Base-by-base conservation (phyloP, 2,113 vertebrate species). In the Cryptotis parvus region DNA sequence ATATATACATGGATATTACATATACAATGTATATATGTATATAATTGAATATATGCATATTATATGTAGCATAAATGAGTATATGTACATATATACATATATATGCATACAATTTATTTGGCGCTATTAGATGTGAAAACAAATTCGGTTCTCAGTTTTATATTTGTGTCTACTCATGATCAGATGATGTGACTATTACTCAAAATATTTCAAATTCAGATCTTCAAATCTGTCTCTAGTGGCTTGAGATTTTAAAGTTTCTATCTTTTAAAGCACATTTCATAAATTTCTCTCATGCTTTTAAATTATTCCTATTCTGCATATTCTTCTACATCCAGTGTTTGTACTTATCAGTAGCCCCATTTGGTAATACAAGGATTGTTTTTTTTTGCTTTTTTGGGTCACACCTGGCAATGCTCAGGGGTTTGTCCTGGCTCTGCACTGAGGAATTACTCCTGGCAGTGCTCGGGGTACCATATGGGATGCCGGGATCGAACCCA, bases 101-200 rank as follows among this genome's bases (percentile, higher is more conserved):
- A 55, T 55, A 18, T 55, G 24, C 6, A 58, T 58, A 58, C 22
- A 22, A 58, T 58, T 58, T 58, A 24, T 58, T 33, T 72, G 35
- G 10, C 14, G 39, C 18, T 18, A 3, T 70, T 80, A 35, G 18
- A 4, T 20, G 3, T 66, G 24, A 33, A 75, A 1, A 27, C 41
- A 45, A 43, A 66, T 80, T 92, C 24, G 86, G 70, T 87, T 49
- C n/a, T 79, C 61, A 58, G 35, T 80, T 84, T 91, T 84, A 84
- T 43, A 35, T 91, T 63, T 37, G 29, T 78, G 70, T 58, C 5
- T 22, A 77, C 86, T 76, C 39, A 87, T 94, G 9, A 27, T 84
- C 76, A 45, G 0, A 43, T 4, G 20, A 58, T n/a, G 37, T 63
- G n/a, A n/a, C n/a, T 29, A 6, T 81, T 15, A 37, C 5, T 24